Evolutionary conservation across 2,113 vertebrate genomes (phyloP).

Genomic region (Phaethornis superciliosus): DNA sequence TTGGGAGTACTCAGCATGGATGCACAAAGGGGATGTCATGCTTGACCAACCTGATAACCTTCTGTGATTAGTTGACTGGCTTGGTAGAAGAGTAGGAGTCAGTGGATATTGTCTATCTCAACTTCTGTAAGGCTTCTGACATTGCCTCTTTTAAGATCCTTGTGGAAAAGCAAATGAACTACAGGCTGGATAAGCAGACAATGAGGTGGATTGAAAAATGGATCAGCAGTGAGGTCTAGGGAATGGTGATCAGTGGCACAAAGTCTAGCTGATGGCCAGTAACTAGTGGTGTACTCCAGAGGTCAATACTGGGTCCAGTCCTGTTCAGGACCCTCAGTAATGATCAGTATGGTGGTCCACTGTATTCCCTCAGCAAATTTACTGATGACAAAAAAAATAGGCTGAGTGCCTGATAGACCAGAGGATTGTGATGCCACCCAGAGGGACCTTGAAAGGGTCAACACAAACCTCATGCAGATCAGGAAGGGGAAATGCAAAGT

Average conservation of each 20-base stretch:
- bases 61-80: not conserved
- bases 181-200: not conserved
- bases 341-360: not conserved
- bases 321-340: not conserved
- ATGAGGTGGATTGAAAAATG: not conserved
- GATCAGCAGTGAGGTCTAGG: not conserved
- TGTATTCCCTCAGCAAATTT: too few species aligned
- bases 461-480: not conserved
- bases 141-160: not conserved
- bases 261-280: not conserved
- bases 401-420: not conserved
- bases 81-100: not conserved
- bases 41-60: not conserved
- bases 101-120: not conserved
- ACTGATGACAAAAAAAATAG: too few species aligned
- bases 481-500: not conserved
- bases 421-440: not conserved
- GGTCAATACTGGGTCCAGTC: not conserved
- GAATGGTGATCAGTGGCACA: not conserved
- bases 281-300: not conserved
- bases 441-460: not conserved
- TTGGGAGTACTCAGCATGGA: not conserved
- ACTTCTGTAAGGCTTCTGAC: too few species aligned
- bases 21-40: not conserved
- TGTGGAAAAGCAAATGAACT: not conserved